Conservation (phyloP, 2,888 invertebrate species). For the Troides oblongomaculatus region DNA sequence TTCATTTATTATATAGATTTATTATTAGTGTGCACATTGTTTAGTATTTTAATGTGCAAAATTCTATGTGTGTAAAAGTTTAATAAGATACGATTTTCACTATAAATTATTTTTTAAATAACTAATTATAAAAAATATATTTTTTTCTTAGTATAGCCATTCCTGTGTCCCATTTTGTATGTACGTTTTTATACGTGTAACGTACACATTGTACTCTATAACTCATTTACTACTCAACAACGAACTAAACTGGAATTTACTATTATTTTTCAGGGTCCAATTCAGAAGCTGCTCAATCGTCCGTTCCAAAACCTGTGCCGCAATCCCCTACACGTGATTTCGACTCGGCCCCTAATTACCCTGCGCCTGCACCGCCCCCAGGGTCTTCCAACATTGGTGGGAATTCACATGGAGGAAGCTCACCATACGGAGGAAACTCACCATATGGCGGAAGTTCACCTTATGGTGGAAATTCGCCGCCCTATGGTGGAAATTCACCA, state of each 20-base stretch:
- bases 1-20: too few relatives aligned
- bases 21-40: too few relatives aligned
- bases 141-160: too few relatives aligned
- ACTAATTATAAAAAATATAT: too few relatives aligned
- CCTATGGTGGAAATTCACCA: slow-evolving; percentile 31
- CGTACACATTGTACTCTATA: neutral
- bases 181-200: too few relatives aligned
- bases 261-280: slow-evolving; percentile 57
- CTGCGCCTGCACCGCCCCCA: slow-evolving; percentile 66
- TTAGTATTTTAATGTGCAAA: too few relatives aligned
- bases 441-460: slow-evolving; percentile 32
- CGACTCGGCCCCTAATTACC: slow-evolving; percentile 65
- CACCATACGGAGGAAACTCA: slow-evolving; percentile 32
- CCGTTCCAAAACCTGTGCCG: slow-evolving; percentile 53
- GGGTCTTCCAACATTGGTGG: slow-evolving; percentile 26
- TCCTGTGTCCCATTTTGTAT: too few relatives aligned
- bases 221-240: neutral
- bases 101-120: too few relatives aligned
- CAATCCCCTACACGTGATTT: slow-evolving; percentile 52
- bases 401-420: slow-evolving; percentile 26
- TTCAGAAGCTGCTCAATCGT: slow-evolving; percentile 57
- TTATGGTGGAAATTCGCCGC: slow-evolving; percentile 31
- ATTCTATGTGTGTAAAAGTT: too few relatives aligned
- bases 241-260: neutral
- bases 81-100: too few relatives aligned